These are phyloP conservation scores for Laterallus jamaicensis DNA, from an alignment of 2,113 vertebrate species.

Conservation along the genomic window DNA sequence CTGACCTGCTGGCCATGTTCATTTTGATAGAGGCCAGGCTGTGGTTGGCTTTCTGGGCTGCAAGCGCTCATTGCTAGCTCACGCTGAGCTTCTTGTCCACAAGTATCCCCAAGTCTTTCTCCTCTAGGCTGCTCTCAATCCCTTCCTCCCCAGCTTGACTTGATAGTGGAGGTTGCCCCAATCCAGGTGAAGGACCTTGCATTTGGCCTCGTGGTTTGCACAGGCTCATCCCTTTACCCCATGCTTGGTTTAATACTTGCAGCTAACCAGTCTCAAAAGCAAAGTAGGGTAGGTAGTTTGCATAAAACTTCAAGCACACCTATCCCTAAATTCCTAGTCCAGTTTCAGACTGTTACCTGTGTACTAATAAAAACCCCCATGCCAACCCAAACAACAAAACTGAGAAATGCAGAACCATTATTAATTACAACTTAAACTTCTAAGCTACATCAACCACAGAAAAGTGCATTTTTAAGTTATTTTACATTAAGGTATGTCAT, in stretches of 20 bases:
- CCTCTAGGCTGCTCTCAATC: no score
- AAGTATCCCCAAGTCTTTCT: no score
- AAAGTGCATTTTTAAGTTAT: neutral
- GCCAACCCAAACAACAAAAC: neutral
- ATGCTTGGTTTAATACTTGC: neutral
- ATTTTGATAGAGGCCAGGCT: no score
- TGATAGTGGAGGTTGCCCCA: no score
- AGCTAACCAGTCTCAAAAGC: neutral
- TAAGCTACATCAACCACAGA: neutral
- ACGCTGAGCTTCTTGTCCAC: no score
- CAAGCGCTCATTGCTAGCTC: no score
- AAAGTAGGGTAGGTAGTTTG: neutral
- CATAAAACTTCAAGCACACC: neutral
- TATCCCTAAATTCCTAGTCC: neutral
- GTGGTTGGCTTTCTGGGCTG: no score
- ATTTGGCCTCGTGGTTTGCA: no score
- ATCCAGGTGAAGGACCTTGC: no score
- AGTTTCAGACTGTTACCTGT: neutral
- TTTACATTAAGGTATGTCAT: neutral
- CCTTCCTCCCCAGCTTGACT: no score
- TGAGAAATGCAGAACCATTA: neutral
- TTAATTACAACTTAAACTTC: neutral
- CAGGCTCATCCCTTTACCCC: neutral
- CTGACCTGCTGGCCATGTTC: no score
- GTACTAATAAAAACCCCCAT: neutral